Conservation (phyloP, 2,113 vertebrate genomes). For the Malurus alboscapulatus region DNA sequence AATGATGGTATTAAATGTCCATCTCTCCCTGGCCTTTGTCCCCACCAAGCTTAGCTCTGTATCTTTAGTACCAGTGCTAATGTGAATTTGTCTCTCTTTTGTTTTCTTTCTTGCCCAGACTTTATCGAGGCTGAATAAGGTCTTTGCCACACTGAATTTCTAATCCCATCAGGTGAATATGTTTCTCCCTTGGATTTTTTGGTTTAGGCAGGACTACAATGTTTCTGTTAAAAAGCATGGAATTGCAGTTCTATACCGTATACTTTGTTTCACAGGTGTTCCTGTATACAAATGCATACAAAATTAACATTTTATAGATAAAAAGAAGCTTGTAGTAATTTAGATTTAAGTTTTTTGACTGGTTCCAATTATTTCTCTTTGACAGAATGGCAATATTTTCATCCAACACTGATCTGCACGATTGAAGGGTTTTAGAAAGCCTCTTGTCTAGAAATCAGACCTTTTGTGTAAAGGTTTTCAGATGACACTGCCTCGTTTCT, state of each 20-base stretch:
- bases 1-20: neutral
- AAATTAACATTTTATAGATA: neutral
- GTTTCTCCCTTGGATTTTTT: neutral
- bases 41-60: neutral
- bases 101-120: neutral
- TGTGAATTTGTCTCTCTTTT: neutral
- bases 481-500: neutral
- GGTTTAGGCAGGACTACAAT: neutral
- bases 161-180: neutral
- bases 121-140: neutral
- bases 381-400: neutral
- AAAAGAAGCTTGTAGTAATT: neutral
- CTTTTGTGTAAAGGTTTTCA: neutral
- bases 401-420: neutral
- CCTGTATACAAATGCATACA: neutral
- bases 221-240: neutral
- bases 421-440: neutral
- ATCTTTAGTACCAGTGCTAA: neutral
- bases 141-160: neutral
- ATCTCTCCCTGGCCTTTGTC: neutral
- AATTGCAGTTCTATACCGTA: fast-evolving
- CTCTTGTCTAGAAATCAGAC: neutral
- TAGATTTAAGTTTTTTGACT: neutral
- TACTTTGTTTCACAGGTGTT: neutral
- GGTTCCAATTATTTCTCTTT: neutral